Conservation (phyloP, 1,140 invertebrate species). For the Hylaeus volcanicus region DNA sequence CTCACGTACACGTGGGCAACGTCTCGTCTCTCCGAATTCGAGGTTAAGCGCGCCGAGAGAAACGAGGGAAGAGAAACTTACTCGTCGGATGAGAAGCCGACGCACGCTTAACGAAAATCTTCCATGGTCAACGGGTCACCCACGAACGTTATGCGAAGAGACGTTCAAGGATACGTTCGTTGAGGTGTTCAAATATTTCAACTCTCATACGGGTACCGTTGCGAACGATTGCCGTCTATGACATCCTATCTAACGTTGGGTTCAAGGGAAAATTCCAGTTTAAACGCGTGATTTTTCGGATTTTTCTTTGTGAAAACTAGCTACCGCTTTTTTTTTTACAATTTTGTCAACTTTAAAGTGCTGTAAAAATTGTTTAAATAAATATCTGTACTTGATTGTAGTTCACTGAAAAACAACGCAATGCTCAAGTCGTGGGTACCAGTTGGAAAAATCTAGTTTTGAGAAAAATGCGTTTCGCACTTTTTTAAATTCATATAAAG, state of each 20-base stretch:
- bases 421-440: no score
- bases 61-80: constrained; percentile 37
- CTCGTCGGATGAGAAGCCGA: constrained; percentile 3
- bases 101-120: constrained; percentile 35
- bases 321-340: no score
- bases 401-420: no score
- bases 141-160: constrained; percentile 3
- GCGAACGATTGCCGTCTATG: neutral
- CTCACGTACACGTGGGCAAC: neutral
- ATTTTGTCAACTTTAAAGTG: no score
- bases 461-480: no score
- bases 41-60: constrained; percentile 35
- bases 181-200: constrained; percentile 17
- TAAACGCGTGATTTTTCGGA: no score
- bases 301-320: no score
- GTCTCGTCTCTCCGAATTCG: constrained; percentile 9
- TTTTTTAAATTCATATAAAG: no score
- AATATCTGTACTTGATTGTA: no score
- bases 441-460: no score
- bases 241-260: neutral
- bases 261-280: no score
- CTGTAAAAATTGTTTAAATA: no score
- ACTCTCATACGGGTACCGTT: constrained; percentile 13
- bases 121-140: constrained; percentile 48
- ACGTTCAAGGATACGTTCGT: constrained; percentile 24